Percentiles rank a stretch among this genome's conserved stretches.
Evolutionary conservation across 2,888 invertebrate genomes (phyloP).

Genomic region (Mechanitis messenoides): DNA sequence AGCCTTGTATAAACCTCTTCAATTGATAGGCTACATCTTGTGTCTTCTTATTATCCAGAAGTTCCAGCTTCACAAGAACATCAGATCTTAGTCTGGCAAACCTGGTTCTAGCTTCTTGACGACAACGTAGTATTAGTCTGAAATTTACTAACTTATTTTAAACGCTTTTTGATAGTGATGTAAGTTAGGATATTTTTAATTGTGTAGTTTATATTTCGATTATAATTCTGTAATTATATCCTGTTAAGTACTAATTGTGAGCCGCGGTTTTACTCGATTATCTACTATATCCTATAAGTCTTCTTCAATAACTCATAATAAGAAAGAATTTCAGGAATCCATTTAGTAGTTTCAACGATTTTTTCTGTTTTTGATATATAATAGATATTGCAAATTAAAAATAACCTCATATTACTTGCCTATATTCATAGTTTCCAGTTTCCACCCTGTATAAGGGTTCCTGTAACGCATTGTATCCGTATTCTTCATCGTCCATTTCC

Average conservation of each 20-base stretch:
- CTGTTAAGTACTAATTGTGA: too few species aligned
- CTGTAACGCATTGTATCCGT: conserved; percentile 92
- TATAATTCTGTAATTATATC: too few species aligned
- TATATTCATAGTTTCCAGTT: conserved; percentile 99
- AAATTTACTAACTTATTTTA: not conserved
- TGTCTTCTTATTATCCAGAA: conserved; percentile 98
- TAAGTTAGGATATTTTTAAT: not conserved
- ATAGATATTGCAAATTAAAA: not conserved
- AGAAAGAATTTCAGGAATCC: too few species aligned
- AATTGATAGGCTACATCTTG: conserved; percentile 94
- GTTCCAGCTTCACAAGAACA: conserved; percentile 97
- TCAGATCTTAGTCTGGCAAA: conserved; percentile 91
- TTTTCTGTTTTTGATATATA: too few species aligned
- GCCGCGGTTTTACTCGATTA: too few species aligned
- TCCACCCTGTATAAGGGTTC: conserved; percentile 98
- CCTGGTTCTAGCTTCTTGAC: conserved; percentile 93
- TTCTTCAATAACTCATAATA: too few species aligned
- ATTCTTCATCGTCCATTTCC: conserved; percentile 99
- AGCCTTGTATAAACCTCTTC: conserved; percentile 88
- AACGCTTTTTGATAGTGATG: not conserved
- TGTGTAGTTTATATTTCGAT: conserved; percentile 20
- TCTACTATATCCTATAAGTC: too few species aligned
- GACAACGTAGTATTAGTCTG: conserved; percentile 93
- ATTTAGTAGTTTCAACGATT: too few species aligned
- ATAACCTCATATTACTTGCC: conserved; percentile 58